phyloP scores from a whole-genome alignment of 2,113 vertebrate genomes.

The Cyphomyrus plagiostoma region DNA sequence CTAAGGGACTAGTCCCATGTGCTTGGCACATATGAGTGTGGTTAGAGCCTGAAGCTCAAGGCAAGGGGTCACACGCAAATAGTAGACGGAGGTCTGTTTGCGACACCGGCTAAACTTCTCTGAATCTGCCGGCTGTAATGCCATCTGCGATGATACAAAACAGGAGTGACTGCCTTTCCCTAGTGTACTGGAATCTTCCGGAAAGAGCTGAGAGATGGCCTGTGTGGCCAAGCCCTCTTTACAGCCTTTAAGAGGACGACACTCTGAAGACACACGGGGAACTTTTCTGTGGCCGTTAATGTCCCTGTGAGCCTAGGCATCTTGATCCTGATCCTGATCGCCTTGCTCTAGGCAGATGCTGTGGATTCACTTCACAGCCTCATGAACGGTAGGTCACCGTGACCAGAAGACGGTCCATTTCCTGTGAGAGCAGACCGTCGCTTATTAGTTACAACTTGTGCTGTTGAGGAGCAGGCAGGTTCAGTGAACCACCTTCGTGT shows the following conservation, averaged over 20 bases:
- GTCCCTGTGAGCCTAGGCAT: constrained; percentile 30
- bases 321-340: constrained; percentile 44
- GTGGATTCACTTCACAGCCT: constrained; percentile 32
- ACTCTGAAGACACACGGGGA: constrained; percentile 27
- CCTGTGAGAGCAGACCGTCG: constrained; percentile 6
- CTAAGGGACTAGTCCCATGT: not conserved
- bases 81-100: not conserved
- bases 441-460: constrained; percentile 18
- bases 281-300: constrained; percentile 41
- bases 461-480: constrained; percentile 17
- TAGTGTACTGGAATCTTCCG: constrained; percentile 33
- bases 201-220: constrained; percentile 37
- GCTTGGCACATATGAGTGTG: not conserved
- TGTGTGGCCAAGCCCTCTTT: constrained; percentile 34
- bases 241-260: constrained; percentile 20
- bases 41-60: not conserved
- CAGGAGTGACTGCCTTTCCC: not conserved
- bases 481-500: not conserved
- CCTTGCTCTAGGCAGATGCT: constrained; percentile 18
- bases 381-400: constrained; percentile 21
- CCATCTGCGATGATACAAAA: constrained; percentile 33
- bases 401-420: constrained; percentile 29
- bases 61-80: constrained; percentile 25
- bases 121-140: not conserved
- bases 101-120: not conserved